Conservation (phyloP, 2,888 invertebrate genomes). For the Ochropacha duplaris region DNA sequence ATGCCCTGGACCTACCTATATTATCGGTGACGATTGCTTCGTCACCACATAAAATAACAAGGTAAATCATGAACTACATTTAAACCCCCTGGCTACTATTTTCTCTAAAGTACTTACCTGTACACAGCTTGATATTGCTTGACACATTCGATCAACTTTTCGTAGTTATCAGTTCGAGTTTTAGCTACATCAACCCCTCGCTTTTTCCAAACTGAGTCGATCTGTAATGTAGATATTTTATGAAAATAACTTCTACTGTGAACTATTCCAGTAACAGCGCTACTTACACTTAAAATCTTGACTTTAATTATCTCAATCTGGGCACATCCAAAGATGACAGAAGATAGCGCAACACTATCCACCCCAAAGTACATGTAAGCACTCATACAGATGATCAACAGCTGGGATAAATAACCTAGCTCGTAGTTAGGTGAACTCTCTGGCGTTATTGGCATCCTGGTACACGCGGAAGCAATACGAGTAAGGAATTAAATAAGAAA, state of each 20-base stretch:
- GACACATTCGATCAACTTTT: constrained; percentile 57
- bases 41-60: too few species aligned
- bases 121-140: constrained; percentile 65
- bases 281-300: constrained; percentile 62
- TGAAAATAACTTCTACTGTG: not conserved
- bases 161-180: constrained; percentile 42
- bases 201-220: constrained; percentile 26
- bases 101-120: constrained; percentile 43
- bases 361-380: constrained; percentile 76
- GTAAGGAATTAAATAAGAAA: too few species aligned
- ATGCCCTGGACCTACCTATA: too few species aligned
- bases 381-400: constrained; percentile 65
- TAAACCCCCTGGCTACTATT: too few species aligned
- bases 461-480: too few species aligned
- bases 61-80: too few species aligned
- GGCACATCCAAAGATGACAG: constrained; percentile 70
- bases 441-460: constrained; percentile 69
- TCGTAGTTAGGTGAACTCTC: constrained; percentile 58
- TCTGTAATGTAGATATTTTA: constrained; percentile 28
- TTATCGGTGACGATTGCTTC: too few species aligned
- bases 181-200: constrained; percentile 12
- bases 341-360: constrained; percentile 69
- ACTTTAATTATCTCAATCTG: constrained; percentile 71
- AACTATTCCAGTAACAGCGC: not conserved
- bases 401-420: constrained; percentile 63